These are phyloP conservation scores for Glossosoma conforme DNA, from an alignment of 1,140 invertebrate genomes.

Conservation along the genomic window DNA sequence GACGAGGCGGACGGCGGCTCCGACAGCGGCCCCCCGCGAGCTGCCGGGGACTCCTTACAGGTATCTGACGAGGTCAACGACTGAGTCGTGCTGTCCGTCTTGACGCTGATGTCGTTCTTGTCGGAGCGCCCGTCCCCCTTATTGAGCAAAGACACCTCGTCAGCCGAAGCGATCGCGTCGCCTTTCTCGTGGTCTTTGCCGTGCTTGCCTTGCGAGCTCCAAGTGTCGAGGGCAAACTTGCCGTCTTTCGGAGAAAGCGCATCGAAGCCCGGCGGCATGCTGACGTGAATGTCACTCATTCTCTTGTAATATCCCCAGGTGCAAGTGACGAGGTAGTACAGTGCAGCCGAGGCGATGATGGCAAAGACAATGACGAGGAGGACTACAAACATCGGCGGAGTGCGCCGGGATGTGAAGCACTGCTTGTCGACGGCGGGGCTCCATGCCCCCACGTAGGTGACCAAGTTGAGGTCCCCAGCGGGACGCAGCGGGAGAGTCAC, in stretches of 20 bases:
- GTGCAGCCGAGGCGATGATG: neutral
- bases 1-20: conserved; percentile 31
- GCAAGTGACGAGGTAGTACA: neutral
- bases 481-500: conserved; percentile 31
- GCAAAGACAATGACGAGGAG: neutral
- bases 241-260: conserved; percentile 40
- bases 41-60: conserved; percentile 27
- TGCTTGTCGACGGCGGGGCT: conserved; percentile 37
- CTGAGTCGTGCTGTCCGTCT: conserved; percentile 44
- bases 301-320: conserved; percentile 32
- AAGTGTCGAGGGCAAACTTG: conserved; percentile 39
- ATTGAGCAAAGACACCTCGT: conserved; percentile 43
- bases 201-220: conserved; percentile 35
- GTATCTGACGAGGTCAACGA: conserved; percentile 37
- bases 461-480: conserved; percentile 12
- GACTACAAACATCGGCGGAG: neutral
- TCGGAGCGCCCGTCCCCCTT: conserved; percentile 36
- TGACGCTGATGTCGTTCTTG: conserved; percentile 41
- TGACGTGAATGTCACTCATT: conserved; percentile 47
- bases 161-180: conserved; percentile 31
- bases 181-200: conserved; percentile 37
- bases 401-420: neutral
- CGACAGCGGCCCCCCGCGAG: conserved; percentile 25
- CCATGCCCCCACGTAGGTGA: conserved; percentile 44
- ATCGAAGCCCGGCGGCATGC: conserved; percentile 39